Evolutionary conservation across 2,888 invertebrate species (phyloP), one percentile per base, ranked within the genome.

Genomic region (Sipha maydis): DNA sequence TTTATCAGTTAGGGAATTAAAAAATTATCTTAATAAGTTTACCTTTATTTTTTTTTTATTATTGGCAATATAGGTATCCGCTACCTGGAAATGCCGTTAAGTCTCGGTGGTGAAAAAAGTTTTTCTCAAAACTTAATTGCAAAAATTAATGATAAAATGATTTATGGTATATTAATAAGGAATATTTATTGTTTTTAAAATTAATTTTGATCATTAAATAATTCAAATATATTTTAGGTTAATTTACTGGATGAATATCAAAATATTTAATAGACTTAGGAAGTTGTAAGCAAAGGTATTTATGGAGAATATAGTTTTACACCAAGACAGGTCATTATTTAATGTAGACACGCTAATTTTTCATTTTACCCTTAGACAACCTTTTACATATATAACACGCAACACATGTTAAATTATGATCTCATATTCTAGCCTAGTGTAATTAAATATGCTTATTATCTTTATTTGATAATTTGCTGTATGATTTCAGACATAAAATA

Each of bases 251-350:
- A 61, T 61, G 21, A 21, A 61, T 21, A 61, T 71, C 4, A 73
- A 21, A 73, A 73, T 73, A 4, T 73, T 21, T 25, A 61, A 61
- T 67, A 38, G n/a, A 67, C 1, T n/a, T 67, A 67, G 9, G 61
- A 80, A 67, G 3, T n/a, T 38, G 25, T 67, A 67, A 38, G 19
- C 25, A 80, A 38, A 34, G 38, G 3, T 38, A 38, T 80, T 38
- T 79, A 61, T 56, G 25, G 56, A 67, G n/a, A n/a, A 21, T 34
- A 82, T 48, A 82, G 25, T 48, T 82, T 69, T 69, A 48, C 69
- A 48, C 28, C 28, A 69, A 28, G 4, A 21, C 28, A 21, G 31
- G 71, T 14, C 31, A 54, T 83, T 71, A 71, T 71, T 71, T 83
- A 71, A 83, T 71, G 25, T 25, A 71, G 21, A 28, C 31, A 48